These are phyloP conservation scores for Chrysotoxum bicinctum DNA, from an alignment of 2,888 invertebrate species.

Conservation along the genomic window DNA sequence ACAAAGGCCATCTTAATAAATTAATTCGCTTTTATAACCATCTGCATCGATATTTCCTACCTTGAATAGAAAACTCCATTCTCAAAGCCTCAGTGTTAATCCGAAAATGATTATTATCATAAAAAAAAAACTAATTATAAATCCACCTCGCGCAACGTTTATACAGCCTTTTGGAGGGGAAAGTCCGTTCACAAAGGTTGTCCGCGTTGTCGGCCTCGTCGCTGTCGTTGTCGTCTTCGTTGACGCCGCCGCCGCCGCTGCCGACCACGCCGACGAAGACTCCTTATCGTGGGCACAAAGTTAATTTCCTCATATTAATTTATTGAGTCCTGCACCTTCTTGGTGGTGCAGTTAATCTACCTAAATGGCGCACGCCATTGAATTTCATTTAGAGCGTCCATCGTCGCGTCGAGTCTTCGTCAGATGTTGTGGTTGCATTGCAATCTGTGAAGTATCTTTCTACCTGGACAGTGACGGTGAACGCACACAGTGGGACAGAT, in stretches of 20 bases:
- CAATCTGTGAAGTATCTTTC: conserved; percentile 8
- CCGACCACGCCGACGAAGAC: not conserved
- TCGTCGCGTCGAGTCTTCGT: not conserved
- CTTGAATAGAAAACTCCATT: conserved; percentile 7
- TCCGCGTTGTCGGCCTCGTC: not conserved
- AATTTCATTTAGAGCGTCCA: conserved; percentile 38
- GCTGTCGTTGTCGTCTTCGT: not conserved
- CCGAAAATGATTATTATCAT: not conserved
- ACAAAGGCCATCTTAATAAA: not conserved
- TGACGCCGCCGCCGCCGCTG: conserved; percentile 14
- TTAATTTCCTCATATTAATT: conserved; percentile 68
- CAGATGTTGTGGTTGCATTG: not conserved
- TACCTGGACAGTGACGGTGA: not conserved
- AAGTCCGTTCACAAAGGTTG: conserved; percentile 3
- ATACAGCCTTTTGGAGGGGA: not conserved
- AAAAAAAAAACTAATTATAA: conserved; percentile 48
- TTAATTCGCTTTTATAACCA: conserved; percentile 5
- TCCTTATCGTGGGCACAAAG: conserved; percentile 58
- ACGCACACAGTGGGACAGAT: not conserved
- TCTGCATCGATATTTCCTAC: conserved; percentile 20
- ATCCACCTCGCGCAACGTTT: conserved; percentile 35
- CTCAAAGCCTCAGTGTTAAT: not conserved
- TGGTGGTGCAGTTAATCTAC: conserved; percentile 43
- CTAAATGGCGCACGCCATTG: conserved; percentile 48
- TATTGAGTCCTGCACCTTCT: conserved; percentile 66